Evolutionary conservation across 2,113 vertebrate genomes (phyloP).

Genomic region (Zosterops hypoxanthus): DNA sequence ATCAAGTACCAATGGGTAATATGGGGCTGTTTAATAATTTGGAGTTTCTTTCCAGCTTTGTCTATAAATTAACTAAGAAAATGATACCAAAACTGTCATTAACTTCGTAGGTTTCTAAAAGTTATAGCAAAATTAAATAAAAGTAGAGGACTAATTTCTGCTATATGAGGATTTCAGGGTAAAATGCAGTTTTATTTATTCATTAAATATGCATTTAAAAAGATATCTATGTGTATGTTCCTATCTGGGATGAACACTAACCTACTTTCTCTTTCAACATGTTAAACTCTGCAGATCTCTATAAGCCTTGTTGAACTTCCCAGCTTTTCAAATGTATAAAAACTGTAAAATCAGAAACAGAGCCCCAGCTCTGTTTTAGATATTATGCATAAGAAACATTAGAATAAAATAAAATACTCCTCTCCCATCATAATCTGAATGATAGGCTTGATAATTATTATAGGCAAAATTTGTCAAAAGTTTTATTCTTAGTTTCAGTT

Average conservation of each 20-base stretch:
- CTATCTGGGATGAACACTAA: neutral
- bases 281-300: neutral
- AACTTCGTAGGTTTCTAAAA: neutral
- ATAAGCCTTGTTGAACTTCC: neutral
- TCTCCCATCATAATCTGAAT: neutral
- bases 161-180: neutral
- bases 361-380: neutral
- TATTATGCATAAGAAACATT: neutral
- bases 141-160: neutral
- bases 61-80: neutral
- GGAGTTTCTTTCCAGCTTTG: neutral
- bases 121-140: neutral
- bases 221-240: neutral
- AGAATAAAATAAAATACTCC: neutral
- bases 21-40: neutral
- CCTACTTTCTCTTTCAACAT: neutral
- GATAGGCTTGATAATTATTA: neutral
- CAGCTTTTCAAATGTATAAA: neutral
- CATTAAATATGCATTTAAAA: neutral
- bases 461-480: neutral
- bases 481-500: neutral
- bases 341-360: neutral
- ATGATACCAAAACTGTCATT: neutral
- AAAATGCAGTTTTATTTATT: neutral
- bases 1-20: neutral